Evolutionary conservation across 2,797 vertebrate species (phyloP).

Genomic region (Thaleichthys pacificus): DNA sequence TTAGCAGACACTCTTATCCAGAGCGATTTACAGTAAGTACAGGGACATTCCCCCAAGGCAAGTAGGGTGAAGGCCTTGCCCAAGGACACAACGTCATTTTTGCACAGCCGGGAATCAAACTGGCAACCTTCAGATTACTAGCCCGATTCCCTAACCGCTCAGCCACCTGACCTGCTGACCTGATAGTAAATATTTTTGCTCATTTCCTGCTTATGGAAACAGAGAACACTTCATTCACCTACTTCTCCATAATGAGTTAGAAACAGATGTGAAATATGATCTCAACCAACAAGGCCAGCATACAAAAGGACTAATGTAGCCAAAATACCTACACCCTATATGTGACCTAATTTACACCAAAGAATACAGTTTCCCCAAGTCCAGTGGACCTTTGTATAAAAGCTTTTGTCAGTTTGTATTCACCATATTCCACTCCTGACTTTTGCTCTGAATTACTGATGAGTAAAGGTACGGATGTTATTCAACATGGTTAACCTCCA

Average conservation of each 20-base stretch:
- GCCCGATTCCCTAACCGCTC: too few relatives aligned
- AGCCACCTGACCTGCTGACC: too few relatives aligned
- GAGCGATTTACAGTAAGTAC: too few relatives aligned
- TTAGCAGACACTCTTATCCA: too few relatives aligned
- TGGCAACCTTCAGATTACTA: too few relatives aligned
- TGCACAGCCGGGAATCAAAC: too few relatives aligned
- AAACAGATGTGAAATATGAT: constrained; percentile 32
- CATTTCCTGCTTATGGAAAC: constrained; percentile 5
- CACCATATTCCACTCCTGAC: constrained; percentile 1
- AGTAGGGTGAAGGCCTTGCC: too few relatives aligned
- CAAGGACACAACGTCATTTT: too few relatives aligned
- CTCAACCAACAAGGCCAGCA: constrained; percentile 8
- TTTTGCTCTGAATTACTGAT: neutral
- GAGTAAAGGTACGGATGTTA: neutral
- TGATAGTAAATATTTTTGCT: neutral
- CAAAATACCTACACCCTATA: constrained; percentile 27
- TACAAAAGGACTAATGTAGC: neutral
- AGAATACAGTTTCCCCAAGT: neutral
- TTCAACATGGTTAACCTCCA: neutral
- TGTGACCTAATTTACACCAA: constrained; percentile 41
- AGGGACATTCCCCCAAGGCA: too few relatives aligned
- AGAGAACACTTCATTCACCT: constrained; percentile 12
- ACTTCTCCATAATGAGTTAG: constrained; percentile 2
- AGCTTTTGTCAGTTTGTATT: neutral
- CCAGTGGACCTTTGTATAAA: constrained; percentile 10